These are phyloP conservation scores for Malurus leucopterus DNA, from an alignment of 2,797 vertebrate genomes.

Conservation along the genomic window DNA sequence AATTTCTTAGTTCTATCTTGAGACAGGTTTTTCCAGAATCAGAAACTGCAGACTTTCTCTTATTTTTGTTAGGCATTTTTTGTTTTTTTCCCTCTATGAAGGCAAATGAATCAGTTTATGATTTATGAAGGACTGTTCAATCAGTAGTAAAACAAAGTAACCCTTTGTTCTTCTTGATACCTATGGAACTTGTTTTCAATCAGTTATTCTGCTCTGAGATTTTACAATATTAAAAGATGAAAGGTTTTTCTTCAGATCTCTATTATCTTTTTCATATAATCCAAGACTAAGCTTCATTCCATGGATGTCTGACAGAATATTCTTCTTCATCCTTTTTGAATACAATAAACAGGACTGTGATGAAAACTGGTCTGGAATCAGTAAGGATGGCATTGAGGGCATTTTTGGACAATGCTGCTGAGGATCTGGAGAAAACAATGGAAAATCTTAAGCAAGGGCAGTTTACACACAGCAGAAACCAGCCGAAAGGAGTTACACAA, in stretches of 20 bases:
- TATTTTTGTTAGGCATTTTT: neutral
- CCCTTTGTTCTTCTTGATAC: neutral
- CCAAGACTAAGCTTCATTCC: neutral
- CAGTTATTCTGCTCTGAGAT: neutral
- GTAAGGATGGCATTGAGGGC: constrained; percentile 86
- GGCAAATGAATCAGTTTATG: neutral
- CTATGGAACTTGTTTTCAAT: neutral
- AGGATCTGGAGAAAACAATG: constrained; percentile 90
- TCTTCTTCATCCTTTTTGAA: neutral
- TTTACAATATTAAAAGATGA: neutral
- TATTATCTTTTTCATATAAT: neutral
- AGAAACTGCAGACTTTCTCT: neutral
- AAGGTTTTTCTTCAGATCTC: neutral
- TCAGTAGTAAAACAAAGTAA: neutral
- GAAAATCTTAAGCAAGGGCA: constrained; percentile 93
- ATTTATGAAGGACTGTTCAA: neutral
- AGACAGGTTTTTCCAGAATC: neutral
- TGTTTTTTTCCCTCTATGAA: neutral
- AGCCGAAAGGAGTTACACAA: constrained; percentile 88
- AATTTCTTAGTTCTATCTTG: neutral
- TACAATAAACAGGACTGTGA: constrained; percentile 82
- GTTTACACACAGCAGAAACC: constrained; percentile 88
- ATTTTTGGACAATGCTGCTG: constrained; percentile 87
- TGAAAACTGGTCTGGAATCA: constrained; percentile 92
- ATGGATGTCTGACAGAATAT: neutral